These are phyloP conservation scores for Phrynocephalus versicolor DNA, from an alignment of 2,113 vertebrate genomes.

Conservation along the genomic window DNA sequence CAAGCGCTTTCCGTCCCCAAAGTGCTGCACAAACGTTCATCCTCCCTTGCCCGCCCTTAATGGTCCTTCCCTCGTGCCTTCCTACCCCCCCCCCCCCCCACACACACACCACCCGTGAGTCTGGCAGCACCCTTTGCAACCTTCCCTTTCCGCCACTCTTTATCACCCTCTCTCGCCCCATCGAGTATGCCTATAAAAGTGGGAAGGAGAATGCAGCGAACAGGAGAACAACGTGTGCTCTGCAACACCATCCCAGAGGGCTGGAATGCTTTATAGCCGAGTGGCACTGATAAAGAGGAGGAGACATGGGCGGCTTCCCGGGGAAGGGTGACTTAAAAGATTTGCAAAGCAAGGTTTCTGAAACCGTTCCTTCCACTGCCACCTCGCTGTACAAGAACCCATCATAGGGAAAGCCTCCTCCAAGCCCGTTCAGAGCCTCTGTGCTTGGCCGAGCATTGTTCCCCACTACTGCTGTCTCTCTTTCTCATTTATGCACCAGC, in stretches of 20 bases:
- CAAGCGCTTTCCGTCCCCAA: slow-evolving; percentile 37
- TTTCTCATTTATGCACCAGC: neutral
- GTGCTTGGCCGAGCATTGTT: slow-evolving; percentile 1
- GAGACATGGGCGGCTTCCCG: slow-evolving; percentile 16
- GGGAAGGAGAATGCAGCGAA: slow-evolving; percentile 45
- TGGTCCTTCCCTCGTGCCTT: slow-evolving; percentile 28
- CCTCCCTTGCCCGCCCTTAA: slow-evolving; percentile 42
- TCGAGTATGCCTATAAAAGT: slow-evolving; percentile 55
- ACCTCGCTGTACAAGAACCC: neutral
- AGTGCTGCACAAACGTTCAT: slow-evolving; percentile 53
- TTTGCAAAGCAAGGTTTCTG: slow-evolving; percentile 41
- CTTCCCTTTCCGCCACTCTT: slow-evolving; percentile 38
- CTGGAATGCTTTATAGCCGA: slow-evolving; percentile 46
- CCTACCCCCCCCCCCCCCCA: neutral
- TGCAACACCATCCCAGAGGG: slow-evolving; percentile 58
- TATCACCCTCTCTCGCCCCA: slow-evolving; percentile 9
- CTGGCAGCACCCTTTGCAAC: slow-evolving; percentile 38
- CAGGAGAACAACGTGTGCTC: slow-evolving; percentile 58
- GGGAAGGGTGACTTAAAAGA: slow-evolving; percentile 9
- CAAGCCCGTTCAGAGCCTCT: slow-evolving; percentile 60
- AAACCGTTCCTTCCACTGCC: slow-evolving; percentile 18
- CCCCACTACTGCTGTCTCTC: neutral
- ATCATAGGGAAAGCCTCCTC: slow-evolving; percentile 17
- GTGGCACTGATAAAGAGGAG: slow-evolving; percentile 43
- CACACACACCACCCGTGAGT: slow-evolving; percentile 16